These are phyloP conservation scores for Psilopsiagon aurifrons DNA, from an alignment of 2,113 vertebrate species.

Conservation along the genomic window DNA sequence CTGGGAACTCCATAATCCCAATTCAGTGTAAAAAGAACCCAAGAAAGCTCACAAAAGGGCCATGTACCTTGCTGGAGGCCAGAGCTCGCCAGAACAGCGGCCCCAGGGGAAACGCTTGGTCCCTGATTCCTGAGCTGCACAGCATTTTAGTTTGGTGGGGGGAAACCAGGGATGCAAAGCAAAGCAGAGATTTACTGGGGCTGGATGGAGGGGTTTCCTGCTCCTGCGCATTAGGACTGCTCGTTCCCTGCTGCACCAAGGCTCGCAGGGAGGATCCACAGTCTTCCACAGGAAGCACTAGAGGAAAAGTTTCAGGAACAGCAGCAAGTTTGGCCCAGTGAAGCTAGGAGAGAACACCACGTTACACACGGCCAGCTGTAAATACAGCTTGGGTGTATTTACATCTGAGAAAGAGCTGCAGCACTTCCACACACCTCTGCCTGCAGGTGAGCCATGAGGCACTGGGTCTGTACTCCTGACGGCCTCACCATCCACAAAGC, in stretches of 20 bases:
- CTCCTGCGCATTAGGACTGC: not conserved
- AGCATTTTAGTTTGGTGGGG: fast-evolving
- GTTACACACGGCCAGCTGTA: fast-evolving
- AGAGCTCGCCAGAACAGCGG: not conserved
- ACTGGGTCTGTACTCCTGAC: fast-evolving
- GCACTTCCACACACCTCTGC: not conserved
- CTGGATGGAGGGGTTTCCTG: not conserved
- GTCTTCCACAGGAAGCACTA: not conserved
- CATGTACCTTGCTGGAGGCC: fast-evolving
- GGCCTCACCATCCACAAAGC: not conserved
- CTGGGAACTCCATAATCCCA: not conserved
- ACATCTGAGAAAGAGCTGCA: not conserved
- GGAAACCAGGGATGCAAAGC: not conserved
- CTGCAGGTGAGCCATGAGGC: fast-evolving
- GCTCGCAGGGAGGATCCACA: not conserved
- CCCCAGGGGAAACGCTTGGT: fast-evolving
- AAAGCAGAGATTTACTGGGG: not conserved
- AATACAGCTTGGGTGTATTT: not conserved
- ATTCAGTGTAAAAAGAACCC: too few relatives aligned
- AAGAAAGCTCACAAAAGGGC: not conserved
- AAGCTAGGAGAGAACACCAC: fast-evolving
- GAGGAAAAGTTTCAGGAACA: not conserved
- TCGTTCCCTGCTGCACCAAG: not conserved
- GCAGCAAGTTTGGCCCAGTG: fast-evolving
- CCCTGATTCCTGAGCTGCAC: fast-evolving